phyloP scores from a whole-genome alignment of 2,797 vertebrate species.

The Macrochelys suwanniensis region DNA sequence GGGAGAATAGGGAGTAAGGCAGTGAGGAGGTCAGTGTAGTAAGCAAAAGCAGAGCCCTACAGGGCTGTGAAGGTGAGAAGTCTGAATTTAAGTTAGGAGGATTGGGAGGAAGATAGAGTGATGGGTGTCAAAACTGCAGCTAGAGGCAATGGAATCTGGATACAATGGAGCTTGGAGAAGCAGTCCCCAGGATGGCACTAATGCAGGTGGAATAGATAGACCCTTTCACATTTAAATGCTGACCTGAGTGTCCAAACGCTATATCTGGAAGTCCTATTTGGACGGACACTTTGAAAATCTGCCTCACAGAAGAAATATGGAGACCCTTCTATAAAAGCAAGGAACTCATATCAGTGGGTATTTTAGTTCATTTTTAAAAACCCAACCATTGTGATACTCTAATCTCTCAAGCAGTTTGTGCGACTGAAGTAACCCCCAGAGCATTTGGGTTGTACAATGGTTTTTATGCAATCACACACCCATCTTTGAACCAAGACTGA shows the following conservation, averaged over 20 bases:
- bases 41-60: neutral
- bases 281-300: neutral
- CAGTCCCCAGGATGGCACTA: neutral
- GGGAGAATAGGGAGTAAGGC: neutral
- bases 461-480: neutral
- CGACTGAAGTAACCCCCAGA: neutral
- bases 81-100: neutral
- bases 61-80: neutral
- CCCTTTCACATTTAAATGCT: neutral
- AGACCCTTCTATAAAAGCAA: neutral
- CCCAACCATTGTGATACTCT: neutral
- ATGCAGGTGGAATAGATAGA: neutral
- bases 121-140: neutral
- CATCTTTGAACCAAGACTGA: neutral
- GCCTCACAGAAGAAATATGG: neutral
- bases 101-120: neutral
- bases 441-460: neutral
- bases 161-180: neutral
- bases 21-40: neutral
- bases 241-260: neutral
- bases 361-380: neutral
- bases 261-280: neutral
- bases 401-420: neutral
- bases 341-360: neutral
- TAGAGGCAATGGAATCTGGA: rapidly evolving